Evolutionary conservation across 2,888 invertebrate species (phyloP).

Genomic region (Silvanus unidentatus): DNA sequence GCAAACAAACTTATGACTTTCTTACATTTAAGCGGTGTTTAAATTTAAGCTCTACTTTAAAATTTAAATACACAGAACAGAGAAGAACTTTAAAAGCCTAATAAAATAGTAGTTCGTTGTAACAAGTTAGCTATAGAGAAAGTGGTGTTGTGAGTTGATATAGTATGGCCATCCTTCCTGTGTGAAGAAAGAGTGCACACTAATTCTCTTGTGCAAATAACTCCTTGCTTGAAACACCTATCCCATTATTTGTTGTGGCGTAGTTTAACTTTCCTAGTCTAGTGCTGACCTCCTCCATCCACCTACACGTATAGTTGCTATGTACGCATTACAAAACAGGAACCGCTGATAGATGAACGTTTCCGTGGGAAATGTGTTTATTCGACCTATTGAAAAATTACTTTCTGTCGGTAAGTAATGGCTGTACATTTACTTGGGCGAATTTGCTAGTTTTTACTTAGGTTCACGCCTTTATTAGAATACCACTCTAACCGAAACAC

Average conservation of each 20-base stretch:
- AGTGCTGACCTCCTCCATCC: no score
- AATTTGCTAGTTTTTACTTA: background rate
- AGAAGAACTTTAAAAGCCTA: slow-evolving; percentile 1
- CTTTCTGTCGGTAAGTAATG: slow-evolving; percentile 25
- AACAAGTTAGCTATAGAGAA: background rate
- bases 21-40: background rate
- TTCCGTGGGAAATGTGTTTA: slow-evolving; percentile 40
- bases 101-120: slow-evolving; percentile 1
- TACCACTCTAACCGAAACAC: no score
- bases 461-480: no score
- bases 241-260: slow-evolving; percentile 26
- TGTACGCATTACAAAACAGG: slow-evolving; percentile 19
- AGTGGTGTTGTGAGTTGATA: no score
- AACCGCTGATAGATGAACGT: slow-evolving; percentile 41
- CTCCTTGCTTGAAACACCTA: slow-evolving; percentile 27
- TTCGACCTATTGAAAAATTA: slow-evolving; percentile 41
- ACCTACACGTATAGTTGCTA: no score
- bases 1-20: slow-evolving; percentile 1
- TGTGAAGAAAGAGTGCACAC: slow-evolving; percentile 28
- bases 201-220: slow-evolving; percentile 30
- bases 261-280: background rate
- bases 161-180: slow-evolving; percentile 22
- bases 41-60: slow-evolving; percentile 1
- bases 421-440: background rate
- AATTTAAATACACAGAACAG: background rate